Evolutionary conservation across 2,888 invertebrate species (phyloP), one percentile per base, ranked within the genome.

Genomic region (Philaethria dido): DNA sequence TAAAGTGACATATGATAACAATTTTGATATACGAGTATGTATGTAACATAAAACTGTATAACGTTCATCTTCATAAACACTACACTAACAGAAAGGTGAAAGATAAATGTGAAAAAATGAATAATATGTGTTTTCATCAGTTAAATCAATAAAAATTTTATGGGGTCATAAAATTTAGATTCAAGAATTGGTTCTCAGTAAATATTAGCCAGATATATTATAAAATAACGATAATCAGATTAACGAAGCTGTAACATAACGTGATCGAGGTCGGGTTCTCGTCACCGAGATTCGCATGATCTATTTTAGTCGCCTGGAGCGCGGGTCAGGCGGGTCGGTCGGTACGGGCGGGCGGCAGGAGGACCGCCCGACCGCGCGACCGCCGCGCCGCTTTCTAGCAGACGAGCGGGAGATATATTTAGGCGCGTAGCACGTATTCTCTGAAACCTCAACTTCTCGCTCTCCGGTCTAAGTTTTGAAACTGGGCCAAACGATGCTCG

Each of bases 401-500:
- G 72, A 71, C 78, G 63, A 77, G 72, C 67, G 73, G 72, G 74
- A 75, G 85, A 76, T 91, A 90, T 87, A 88, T 89, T 89, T 92
- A 92, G 92, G 82, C 81, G 73, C 77, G 79, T 80, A 87, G 83
- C 89, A 85, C 88, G 86, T 89, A 88, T 91, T 89, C 89, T 88
- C 83, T 83, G 82, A 87, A 89, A 89, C 86, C 84, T 85, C 84
- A 85, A 88, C 88, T 86, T 88, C 86, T 86, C 86, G 88, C 85
- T 87, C 87, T 86, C 86, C 83, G 86, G 83, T 87, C 90, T 86
- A 87, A 87, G 87, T 88, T 88, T 92, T 92, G 92, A 92, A 92
- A 87, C 89, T 92, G 92, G 92, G 92, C 92, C 92, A 92, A 92
- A 89, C 85, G 88, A 87, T 87, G 86, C 81, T 83, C 86, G 88